These are phyloP conservation scores for Premnoplex brunnescens DNA, from an alignment of 2,797 vertebrate species.

Conservation along the genomic window DNA sequence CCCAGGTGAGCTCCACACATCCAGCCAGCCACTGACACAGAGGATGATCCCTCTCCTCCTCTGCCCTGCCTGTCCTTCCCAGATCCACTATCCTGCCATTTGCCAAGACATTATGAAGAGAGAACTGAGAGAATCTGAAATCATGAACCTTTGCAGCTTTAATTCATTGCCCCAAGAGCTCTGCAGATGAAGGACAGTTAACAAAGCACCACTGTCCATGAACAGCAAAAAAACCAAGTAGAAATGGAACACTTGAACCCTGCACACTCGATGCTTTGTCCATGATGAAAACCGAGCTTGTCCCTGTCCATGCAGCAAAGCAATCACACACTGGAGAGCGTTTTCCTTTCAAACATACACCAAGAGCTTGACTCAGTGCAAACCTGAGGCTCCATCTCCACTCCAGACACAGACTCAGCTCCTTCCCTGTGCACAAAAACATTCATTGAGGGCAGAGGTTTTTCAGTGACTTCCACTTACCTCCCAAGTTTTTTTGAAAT, in stretches of 20 bases:
- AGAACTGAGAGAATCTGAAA: neutral
- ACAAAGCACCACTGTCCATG: neutral
- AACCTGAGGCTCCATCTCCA: rapidly evolving
- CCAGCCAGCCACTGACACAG: rapidly evolving
- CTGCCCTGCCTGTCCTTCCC: neutral
- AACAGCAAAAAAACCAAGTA: rapidly evolving
- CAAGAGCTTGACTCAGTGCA: neutral
- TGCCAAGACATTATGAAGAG: neutral
- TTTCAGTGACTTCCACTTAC: rapidly evolving
- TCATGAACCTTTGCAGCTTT: neutral
- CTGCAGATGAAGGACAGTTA: neutral
- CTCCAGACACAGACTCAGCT: neutral
- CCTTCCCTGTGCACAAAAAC: rapidly evolving
- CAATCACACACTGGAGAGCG: rapidly evolving
- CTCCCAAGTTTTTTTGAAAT: neutral
- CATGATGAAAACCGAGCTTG: rapidly evolving
- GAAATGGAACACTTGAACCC: rapidly evolving
- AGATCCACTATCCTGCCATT: neutral
- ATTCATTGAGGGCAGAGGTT: rapidly evolving
- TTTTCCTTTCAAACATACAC: rapidly evolving
- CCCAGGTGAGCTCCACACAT: neutral
- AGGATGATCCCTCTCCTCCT: neutral
- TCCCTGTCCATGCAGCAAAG: neutral
- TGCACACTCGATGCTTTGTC: neutral
- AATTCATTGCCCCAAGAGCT: neutral